phyloP scores from a whole-genome alignment of 2,113 vertebrate species.

The Microtus pennsylvanicus region DNA sequence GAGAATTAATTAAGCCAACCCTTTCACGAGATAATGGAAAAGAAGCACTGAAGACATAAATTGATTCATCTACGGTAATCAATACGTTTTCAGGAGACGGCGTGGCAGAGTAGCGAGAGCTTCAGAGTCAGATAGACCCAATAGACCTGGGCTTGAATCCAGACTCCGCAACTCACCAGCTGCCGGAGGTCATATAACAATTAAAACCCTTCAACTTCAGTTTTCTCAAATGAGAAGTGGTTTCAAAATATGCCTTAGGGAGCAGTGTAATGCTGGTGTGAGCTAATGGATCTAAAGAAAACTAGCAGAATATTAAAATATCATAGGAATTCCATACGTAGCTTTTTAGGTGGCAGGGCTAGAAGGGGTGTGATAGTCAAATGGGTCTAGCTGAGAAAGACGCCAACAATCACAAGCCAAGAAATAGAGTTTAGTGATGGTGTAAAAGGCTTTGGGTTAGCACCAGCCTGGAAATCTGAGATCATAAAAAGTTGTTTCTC shows the following conservation, averaged over 20 bases:
- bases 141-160: background rate
- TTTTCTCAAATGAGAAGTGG: constrained; percentile 43
- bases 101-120: background rate
- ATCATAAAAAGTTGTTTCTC: background rate
- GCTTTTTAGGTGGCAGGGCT: background rate
- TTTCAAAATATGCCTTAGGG: background rate
- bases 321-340: background rate
- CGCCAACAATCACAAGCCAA: background rate
- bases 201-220: constrained; percentile 10
- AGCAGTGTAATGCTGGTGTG: background rate
- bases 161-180: background rate
- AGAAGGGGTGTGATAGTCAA: background rate
- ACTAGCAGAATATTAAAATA: background rate
- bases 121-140: background rate
- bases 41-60: background rate
- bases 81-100: constrained; percentile 36
- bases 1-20: constrained; percentile 56
- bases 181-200: background rate
- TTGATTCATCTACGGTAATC: constrained; percentile 39
- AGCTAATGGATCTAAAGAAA: background rate
- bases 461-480: background rate
- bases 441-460: background rate
- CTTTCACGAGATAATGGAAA: constrained; percentile 33
- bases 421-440: background rate
- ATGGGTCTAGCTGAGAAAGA: background rate